Conservation (phyloP, 2,797 vertebrate species). For the Melanogrammus aeglefinus region DNA sequence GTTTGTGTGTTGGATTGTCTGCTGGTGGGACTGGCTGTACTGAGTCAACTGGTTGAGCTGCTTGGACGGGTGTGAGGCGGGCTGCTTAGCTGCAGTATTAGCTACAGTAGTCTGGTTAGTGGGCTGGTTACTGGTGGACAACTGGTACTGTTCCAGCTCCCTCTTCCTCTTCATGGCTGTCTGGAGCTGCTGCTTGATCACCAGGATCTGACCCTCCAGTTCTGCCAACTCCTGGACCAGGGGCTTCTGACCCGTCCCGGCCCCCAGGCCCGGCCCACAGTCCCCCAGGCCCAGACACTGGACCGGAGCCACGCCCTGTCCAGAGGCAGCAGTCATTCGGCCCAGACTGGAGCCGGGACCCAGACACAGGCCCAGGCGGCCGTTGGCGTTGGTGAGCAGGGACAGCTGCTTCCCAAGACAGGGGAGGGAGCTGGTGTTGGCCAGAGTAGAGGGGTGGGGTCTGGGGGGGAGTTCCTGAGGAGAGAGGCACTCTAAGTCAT, state of each 20-base stretch:
- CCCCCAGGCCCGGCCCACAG: slow-evolving; percentile 47
- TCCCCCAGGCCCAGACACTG: slow-evolving; percentile 47
- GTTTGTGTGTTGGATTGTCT: slow-evolving; percentile 67
- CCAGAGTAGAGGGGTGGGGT: slow-evolving; percentile 45
- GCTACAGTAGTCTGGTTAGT: slow-evolving; percentile 66
- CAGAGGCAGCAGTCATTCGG: slow-evolving; percentile 27
- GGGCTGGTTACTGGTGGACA: slow-evolving; percentile 52
- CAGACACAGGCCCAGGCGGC: slow-evolving; percentile 74
- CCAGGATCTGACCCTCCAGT: slow-evolving; percentile 89
- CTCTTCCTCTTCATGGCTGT: slow-evolving; percentile 89
- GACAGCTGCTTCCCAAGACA: slow-evolving; percentile 76
- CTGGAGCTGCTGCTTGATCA: slow-evolving; percentile 93
- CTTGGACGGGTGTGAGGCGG: slow-evolving; percentile 49
- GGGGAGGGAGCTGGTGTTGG: slow-evolving; percentile 63
- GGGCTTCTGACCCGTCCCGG: slow-evolving; percentile 66
- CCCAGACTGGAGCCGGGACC: slow-evolving; percentile 24
- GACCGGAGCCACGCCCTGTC: slow-evolving; percentile 28
- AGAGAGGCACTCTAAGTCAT: slow-evolving; percentile 71
- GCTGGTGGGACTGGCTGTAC: slow-evolving; percentile 61
- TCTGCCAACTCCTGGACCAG: slow-evolving; percentile 88
- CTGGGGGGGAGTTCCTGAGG: slow-evolving; percentile 75
- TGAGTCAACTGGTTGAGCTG: slow-evolving; percentile 49
- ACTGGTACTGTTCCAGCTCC: slow-evolving; percentile 90
- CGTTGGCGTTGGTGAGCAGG: slow-evolving; percentile 81
- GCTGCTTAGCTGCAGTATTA: slow-evolving; percentile 46